These are phyloP conservation scores for Calameuta pallipes DNA, from an alignment of 2,888 invertebrate species.

Conservation along the genomic window DNA sequence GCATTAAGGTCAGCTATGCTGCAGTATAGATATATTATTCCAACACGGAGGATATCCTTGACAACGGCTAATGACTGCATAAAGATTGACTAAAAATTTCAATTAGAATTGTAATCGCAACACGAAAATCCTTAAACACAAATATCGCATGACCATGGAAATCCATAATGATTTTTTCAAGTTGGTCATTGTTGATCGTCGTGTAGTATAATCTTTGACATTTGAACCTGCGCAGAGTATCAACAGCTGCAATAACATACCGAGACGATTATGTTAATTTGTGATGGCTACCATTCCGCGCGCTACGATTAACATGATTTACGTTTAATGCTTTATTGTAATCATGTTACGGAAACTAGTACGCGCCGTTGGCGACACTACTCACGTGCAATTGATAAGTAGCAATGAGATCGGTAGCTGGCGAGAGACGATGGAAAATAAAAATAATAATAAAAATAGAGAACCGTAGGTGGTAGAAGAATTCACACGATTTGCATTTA, in stretches of 20 bases:
- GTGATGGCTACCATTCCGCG: slow-evolving; percentile 38
- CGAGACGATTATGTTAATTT: slow-evolving; percentile 47
- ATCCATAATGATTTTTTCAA: not conserved
- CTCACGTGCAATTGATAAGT: slow-evolving; percentile 19
- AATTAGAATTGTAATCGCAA: not conserved
- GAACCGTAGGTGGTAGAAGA: not conserved
- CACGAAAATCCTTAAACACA: not conserved
- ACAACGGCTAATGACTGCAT: not conserved
- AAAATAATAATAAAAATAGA: slow-evolving; percentile 6
- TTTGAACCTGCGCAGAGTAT: not conserved
- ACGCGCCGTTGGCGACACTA: not conserved
- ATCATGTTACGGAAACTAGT: not conserved
- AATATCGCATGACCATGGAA: not conserved
- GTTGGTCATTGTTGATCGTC: not conserved
- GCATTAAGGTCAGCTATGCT: not conserved
- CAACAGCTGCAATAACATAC: slow-evolving; percentile 10
- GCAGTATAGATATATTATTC: not conserved
- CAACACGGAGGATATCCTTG: not conserved
- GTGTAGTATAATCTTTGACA: not conserved
- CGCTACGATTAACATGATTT: slow-evolving; percentile 55
- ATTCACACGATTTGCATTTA: not conserved
- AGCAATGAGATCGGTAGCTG: not conserved
- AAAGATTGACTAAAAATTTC: not conserved
- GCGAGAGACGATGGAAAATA: not conserved
- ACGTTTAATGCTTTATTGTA: slow-evolving; percentile 42